Conservation (phyloP, 2,888 invertebrate species). For the Heliconius hortense region DNA sequence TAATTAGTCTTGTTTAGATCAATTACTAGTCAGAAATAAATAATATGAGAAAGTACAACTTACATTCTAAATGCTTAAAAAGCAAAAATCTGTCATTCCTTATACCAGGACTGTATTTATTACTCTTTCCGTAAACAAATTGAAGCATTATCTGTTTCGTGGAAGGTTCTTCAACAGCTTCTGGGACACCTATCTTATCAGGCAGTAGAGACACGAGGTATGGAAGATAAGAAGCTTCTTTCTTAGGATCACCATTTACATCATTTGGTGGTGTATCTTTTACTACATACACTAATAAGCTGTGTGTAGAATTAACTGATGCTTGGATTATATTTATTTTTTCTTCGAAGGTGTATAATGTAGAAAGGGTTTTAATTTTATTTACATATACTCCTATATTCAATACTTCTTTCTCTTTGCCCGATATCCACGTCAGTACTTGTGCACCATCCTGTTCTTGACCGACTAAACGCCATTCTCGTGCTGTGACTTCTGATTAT, state of each 20-base stretch:
- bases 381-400: conserved; percentile 84
- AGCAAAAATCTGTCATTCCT: conserved; percentile 86
- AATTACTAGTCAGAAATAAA: not conserved
- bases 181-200: conserved; percentile 61
- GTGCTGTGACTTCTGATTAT: conserved; percentile 82
- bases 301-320: conserved; percentile 86
- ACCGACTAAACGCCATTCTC: conserved; percentile 90
- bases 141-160: conserved; percentile 90
- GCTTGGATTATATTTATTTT: conserved; percentile 89
- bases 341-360: conserved; percentile 84
- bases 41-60: conserved; percentile 50
- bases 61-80: conserved; percentile 90
- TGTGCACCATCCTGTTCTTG: conserved; percentile 90
- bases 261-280: conserved; percentile 74
- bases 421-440: conserved; percentile 86
- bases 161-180: conserved; percentile 78
- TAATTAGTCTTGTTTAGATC: not conserved
- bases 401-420: conserved; percentile 57
- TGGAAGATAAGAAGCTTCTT: conserved; percentile 82
- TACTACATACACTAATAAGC: conserved; percentile 85
- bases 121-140: conserved; percentile 86
- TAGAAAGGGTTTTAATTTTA: conserved; percentile 80
- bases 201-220: conserved; percentile 83
- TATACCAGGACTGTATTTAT: conserved; percentile 76
- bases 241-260: conserved; percentile 47